These are phyloP conservation scores for Elgonia sp. DNA, from an alignment of 2,888 invertebrate species.

Conservation along the genomic window DNA sequence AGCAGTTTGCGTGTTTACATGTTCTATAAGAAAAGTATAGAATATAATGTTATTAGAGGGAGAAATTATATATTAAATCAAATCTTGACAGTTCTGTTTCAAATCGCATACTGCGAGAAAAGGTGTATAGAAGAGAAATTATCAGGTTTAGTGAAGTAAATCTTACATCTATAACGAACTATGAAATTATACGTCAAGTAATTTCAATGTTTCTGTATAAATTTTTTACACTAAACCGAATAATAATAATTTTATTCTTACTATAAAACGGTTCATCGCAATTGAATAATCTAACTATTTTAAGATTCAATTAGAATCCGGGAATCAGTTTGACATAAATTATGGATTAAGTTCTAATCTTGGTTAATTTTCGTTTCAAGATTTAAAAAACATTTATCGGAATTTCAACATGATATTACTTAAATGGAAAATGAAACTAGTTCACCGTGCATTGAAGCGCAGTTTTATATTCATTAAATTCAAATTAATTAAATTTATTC, in stretches of 20 bases:
- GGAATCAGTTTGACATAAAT: not conserved
- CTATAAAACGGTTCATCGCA: not conserved
- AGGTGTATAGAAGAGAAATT: not conserved
- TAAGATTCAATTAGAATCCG: conserved; percentile 12
- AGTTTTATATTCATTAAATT: conserved; percentile 1
- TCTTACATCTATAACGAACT: not conserved
- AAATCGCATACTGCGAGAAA: not conserved
- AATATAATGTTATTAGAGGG: conserved; percentile 3
- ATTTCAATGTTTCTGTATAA: not conserved
- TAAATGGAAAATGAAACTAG: not conserved
- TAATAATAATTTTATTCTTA: not conserved
- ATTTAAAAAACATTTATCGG: conserved; percentile 4
- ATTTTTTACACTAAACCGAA: not conserved
- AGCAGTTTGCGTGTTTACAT: not conserved
- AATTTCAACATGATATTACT: conserved; percentile 4
- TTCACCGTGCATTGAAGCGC: not conserved
- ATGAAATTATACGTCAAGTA: not conserved
- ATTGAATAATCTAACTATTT: not conserved
- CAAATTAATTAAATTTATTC: conserved; percentile 3
- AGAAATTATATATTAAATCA: conserved; percentile 26
- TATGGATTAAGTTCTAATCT: not conserved
- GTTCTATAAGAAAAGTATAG: not conserved
- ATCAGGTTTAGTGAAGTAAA: not conserved
- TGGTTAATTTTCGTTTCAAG: not conserved
- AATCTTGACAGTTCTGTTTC: conserved; percentile 20